Conservation (phyloP, 2,113 vertebrate species). For the Origma solitaria region DNA sequence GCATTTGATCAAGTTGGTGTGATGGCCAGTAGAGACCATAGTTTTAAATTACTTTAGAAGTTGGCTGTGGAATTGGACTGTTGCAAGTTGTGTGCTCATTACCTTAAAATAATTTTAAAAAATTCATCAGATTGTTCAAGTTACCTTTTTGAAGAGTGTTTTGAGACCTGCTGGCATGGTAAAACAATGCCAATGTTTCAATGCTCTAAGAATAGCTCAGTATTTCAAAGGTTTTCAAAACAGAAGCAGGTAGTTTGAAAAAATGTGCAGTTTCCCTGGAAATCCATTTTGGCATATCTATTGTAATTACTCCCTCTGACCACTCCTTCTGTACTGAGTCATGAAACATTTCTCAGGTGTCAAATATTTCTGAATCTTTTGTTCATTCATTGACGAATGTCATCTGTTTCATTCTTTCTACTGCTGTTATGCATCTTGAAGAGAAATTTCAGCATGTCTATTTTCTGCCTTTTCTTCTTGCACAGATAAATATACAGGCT, state of each 20-base stretch:
- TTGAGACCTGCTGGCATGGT: not conserved
- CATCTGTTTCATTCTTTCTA: not conserved
- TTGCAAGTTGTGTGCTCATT: not conserved
- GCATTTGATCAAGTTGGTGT: not conserved
- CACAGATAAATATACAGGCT: not conserved
- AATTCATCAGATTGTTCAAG: not conserved
- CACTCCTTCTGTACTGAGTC: not conserved
- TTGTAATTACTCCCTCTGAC: not conserved
- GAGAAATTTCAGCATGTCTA: not conserved
- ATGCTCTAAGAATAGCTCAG: not conserved
- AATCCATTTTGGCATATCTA: rapidly evolving
- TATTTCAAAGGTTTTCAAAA: not conserved
- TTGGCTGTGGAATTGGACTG: not conserved
- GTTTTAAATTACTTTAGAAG: not conserved
- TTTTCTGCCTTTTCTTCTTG: not conserved
- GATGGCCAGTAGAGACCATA: not conserved
- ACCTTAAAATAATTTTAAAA: not conserved
- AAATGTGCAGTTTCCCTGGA: not conserved
- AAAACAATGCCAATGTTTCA: not conserved
- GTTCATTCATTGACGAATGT: not conserved
- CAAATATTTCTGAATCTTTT: not conserved
- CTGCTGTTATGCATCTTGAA: not conserved
- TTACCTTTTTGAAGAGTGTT: not conserved
- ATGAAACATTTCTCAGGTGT: not conserved
- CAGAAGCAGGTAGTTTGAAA: not conserved